Conservation (phyloP, 2,113 vertebrate genomes). For the Mesitornis unicolor region DNA sequence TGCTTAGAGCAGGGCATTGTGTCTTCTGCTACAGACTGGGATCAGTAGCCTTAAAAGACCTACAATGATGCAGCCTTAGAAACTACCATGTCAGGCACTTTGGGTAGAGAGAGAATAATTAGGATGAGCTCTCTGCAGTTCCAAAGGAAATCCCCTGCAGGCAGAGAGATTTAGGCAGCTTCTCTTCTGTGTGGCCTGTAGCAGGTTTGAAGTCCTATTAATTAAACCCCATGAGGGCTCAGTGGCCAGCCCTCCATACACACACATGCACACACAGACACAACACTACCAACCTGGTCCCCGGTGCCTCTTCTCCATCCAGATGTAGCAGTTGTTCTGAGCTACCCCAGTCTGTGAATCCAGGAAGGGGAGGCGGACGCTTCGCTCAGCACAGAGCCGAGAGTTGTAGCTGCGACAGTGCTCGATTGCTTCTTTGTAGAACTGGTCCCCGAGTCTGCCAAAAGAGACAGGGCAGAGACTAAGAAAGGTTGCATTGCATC, state of each 20-base stretch:
- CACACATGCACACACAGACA: background rate
- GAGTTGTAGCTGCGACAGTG: conserved; percentile 98
- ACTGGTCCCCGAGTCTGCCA: conserved; percentile 92
- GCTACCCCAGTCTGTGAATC: conserved; percentile 96
- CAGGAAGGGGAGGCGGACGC: conserved; percentile 93
- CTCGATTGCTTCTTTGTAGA: conserved; percentile 97
- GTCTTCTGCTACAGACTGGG: background rate
- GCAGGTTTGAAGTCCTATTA: conserved; percentile 26
- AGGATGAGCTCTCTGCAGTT: conserved; percentile 22
- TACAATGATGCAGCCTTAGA: background rate
- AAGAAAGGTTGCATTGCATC: background rate
- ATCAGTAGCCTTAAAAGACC: conserved; percentile 32
- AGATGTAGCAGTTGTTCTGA: conserved; percentile 99
- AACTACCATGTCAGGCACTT: background rate
- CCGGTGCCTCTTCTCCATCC: conserved; percentile 97
- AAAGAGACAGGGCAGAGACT: background rate
- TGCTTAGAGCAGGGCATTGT: background rate
- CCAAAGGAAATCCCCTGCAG: conserved; percentile 48
- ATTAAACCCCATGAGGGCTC: conserved; percentile 44
- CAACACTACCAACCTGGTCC: conserved; percentile 81
- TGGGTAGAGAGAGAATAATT: conserved; percentile 15
- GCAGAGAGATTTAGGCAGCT: conserved; percentile 42
- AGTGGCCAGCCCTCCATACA: background rate
- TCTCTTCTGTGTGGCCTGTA: conserved; percentile 27
- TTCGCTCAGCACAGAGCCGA: conserved; percentile 92